Evolutionary conservation across 2,797 vertebrate species (phyloP), one percentile per base, ranked within the genome.

Genomic region (Ptychobarbus kaznakovi): DNA sequence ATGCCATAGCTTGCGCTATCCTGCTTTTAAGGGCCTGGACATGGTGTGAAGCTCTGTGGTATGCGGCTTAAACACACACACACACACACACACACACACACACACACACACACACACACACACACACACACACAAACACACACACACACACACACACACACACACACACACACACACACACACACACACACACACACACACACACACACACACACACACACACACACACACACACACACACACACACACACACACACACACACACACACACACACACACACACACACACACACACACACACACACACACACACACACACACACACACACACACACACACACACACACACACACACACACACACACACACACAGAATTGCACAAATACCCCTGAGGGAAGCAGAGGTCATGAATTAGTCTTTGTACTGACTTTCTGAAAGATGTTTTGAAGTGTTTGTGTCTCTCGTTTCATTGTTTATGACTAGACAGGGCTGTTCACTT

Each of bases 251-350:
- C 81, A 73, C 63, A 61, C 49, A 28, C 28, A 28, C 35, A 35
- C 35, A 35, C 35, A 35, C 53, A 61, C 69, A 63, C 82, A 81
- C 83, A 78, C 78, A 76, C n/a, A n/a, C 49, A 72, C 78, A 70
- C 86, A 38, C 76, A 66, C 81, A 73, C 63, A 61, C 49, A 28
- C 28, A 28, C 35, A 35, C 35, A 35, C 35, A 35, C 53, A 61
- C 69, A 63, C 82, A 81, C 83, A 78, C 78, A 76, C n/a, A n/a
- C 49, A 72, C 78, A 70, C 86, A 38, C 76, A 66, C 81, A 73
- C 63, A 61, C 49, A 28, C 28, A 28, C 35, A 35, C 35, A 35
- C 35, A 35, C 53, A 61, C 69, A 63, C 82, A 81, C 83, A 78
- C 78, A 76, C n/a, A n/a, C 49, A 72, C 78, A 70, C 86, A 38